Base-by-base conservation (phyloP, 2,113 vertebrate species). In the Columbina picui region DNA sequence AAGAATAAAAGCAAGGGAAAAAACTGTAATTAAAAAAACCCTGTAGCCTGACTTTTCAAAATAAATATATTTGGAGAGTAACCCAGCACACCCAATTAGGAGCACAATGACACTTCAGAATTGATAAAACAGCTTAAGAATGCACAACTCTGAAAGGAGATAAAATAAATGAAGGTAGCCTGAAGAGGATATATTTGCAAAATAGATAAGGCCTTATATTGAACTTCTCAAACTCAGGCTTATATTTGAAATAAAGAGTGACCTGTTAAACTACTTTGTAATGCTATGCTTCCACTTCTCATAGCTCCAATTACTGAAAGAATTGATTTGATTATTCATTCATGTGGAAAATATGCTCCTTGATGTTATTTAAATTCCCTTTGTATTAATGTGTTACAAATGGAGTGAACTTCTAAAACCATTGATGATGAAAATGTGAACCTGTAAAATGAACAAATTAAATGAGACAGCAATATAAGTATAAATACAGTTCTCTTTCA, bases 401-500 rank as follows among this genome's bases (percentile, higher is more conserved):
- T 47, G 29, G 41, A 78, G 41, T 50, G 52, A 78, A 50, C 52
- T 63, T 84, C 71, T 92, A 78, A 87, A 92, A 55, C 47, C 20
- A 67, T 4, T 55, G 50, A 68, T 93, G 80, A 89, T 68, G 76
- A 89, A 86, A 92, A 90, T 52, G 9, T 70, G 76, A 94, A 81
- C 63, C 38, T 81, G 89, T 60, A 71, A 81, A 97, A 68, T 64
- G 38, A 65, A 68, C 41, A 5, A 84, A 81, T 77, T 55, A 55
- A 86, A 86, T 63, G 52, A 90, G 47, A 43, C 64, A 83, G 41
- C 47, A 83, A 1, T 61, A 6, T 18, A 85, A 80, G 18, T 81
- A 41, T 63, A 81, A 78, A 47, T 41, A 50, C 77, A 82, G 27
- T 87, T 94, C 80, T 94, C 84, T 68, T 94, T 94, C 87, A 89